Conservation (phyloP, 2,113 vertebrate species). For the Bostrychus sinensis region DNA sequence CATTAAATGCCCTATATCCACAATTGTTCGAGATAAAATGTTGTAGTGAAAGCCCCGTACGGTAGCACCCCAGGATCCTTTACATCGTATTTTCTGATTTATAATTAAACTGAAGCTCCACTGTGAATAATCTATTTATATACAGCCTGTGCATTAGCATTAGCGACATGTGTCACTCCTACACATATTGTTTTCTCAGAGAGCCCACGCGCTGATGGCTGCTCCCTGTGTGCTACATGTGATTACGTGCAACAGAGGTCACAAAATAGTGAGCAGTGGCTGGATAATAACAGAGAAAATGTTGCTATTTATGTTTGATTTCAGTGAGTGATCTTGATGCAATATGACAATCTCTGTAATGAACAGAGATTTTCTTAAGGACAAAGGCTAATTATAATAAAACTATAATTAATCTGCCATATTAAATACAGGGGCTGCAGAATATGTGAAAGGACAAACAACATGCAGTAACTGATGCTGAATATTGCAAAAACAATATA, state of each 20-base stretch:
- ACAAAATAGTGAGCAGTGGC: neutral
- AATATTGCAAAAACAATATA: too few species aligned
- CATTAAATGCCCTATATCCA: conserved; percentile 52
- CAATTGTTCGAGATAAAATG: conserved; percentile 35
- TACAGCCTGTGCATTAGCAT: neutral
- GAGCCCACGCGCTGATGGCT: neutral
- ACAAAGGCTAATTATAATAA: neutral
- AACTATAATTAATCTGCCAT: too few species aligned
- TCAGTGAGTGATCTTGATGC: neutral
- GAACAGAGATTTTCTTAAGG: neutral
- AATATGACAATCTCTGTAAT: neutral
- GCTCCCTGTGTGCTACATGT: neutral
- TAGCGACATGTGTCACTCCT: neutral
- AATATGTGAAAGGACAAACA: too few species aligned
- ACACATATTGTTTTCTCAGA: neutral
- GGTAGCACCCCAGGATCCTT: neutral
- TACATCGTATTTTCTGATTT: neutral
- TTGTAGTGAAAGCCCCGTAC: neutral
- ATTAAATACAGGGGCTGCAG: too few species aligned
- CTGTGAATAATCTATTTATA: neutral
- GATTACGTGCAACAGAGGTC: neutral
- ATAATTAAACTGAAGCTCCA: neutral
- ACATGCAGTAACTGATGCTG: too few species aligned
- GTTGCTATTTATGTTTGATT: neutral
- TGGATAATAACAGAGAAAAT: neutral